Base-by-base conservation (phyloP, 2,888 invertebrate genomes). In the Lasioglossum lativentre region DNA sequence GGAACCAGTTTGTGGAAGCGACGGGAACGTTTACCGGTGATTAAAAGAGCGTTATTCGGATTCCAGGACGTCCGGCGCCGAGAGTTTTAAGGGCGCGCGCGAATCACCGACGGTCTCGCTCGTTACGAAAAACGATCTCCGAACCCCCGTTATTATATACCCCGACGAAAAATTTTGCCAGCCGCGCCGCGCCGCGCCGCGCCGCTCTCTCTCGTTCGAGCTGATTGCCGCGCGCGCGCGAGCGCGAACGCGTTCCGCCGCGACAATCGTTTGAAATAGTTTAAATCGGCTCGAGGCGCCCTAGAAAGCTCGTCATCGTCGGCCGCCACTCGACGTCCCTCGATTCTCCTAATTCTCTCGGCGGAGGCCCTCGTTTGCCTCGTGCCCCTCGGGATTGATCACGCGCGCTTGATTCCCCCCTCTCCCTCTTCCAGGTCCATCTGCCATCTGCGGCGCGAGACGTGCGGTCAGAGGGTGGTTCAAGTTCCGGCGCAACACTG, bases 381-480 rank as follows among this genome's bases (percentile, higher is more conserved):
- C 52, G 68, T n/a, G 14, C 19, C 42, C 68, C n/a, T 66, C 16
- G 16, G 8, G 47, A n/a, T 38, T 66, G 47, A 27, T 88, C 59
- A 83, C n/a, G 0, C 30, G 52, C 78, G 42, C 40, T 63, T 12
- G 2, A 63, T 63, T 63, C 30, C 12, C 30, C 16, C 30, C 5
- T 14, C 34, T 3, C 34, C 34, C 34, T 38, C 38, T 81, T 34
- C 30, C 90, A 98, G 97, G 91, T 98, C 98, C 0, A 96, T 97
- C 92, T 99, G 99, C 93, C 98, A 98, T 93, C 97, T 99, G 94
- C 97, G 97, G 90, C 97, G 97, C 70, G 96, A 97, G 81, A 98
- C 98, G 0, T 99, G 99, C 94, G 97, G 98, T 0, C 97, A 98
- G 94, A 97, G 98, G 93, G 98, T 98, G 81, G 98, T 98, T 23